Base-by-base conservation (phyloP, 2,797 vertebrate genomes). In the Chrosomus eos region DNA sequence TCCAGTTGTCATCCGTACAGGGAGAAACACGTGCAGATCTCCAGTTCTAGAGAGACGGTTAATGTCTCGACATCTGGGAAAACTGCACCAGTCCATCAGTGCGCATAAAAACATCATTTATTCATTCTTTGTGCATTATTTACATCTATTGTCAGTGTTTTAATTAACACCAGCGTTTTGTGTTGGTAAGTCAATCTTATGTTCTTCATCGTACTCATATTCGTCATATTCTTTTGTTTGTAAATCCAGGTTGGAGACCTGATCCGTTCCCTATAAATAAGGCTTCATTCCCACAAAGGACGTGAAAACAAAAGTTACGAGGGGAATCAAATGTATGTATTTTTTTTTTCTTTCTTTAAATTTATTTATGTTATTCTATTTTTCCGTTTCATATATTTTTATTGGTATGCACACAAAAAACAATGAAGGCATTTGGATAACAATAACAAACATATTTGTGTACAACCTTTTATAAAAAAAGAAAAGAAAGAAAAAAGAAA, bases 51-150 rank as follows among this genome's bases (percentile, higher is more conserved):
- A 48, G 36, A 11, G 28, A 73, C 40, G 13, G 3, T 33, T 73
- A 66, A 74, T 74, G 81, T 64, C 71, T 75, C 21, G 71, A 83
- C 81, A 74, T 83, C 81, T 83, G 81, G 31, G 38, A 5, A 38
- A 45, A 18, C 43, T 16, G 18, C 71, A 68, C 28, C 78, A 19
- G 78, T 80, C 62, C 78, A 53, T 80, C 62, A 67, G 40, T 18
- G 16, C 43, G n/a, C 71, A 38, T 53, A 5, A 18, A 73, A 74
- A 83, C 72, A 83, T 83, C 16, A 83, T 83, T 83, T 75, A 83
- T 83, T 83, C n/a, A 83, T 31, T 28, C 55, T 48, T 31, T 26
- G 21, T 83, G 71, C 72, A 82, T 74, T 82, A 82, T 75, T 82
- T 38, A 82, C 81, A 74, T 33, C 70, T 72, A 60, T 70, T 74